Percentiles rank a stretch among this genome's conserved stretches.
phyloP scores from a whole-genome alignment of 2,888 invertebrate species.

The Melieria omissa region DNA sequence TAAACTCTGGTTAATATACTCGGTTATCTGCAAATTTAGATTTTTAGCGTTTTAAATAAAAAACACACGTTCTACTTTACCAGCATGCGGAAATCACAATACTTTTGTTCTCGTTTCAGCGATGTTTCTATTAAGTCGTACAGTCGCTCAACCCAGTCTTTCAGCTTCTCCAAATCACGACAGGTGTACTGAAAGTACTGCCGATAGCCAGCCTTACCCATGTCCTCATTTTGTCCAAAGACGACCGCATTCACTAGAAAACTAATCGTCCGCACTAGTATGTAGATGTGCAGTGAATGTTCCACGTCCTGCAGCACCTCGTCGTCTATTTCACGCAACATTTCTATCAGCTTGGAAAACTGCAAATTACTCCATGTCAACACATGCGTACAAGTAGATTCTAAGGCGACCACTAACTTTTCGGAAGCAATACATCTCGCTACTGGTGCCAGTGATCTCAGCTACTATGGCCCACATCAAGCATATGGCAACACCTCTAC shows the following conservation, averaged over 20 bases:
- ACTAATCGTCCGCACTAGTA: conserved; percentile 49
- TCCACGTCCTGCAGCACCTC: conserved; percentile 47
- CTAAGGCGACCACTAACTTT: conserved; percentile 37
- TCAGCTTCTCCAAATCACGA: conserved; percentile 44
- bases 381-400: too few relatives aligned
- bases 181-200: conserved; percentile 47
- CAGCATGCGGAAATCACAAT: conserved; percentile 48
- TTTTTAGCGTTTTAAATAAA: neutral
- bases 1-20: conserved; percentile 46
- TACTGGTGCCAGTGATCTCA: conserved; percentile 46
- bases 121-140: conserved; percentile 40
- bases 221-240: conserved; percentile 48
- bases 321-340: conserved; percentile 46
- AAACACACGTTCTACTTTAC: conserved; percentile 19
- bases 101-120: conserved; percentile 27
- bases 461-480: conserved; percentile 50
- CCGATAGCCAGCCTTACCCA: conserved; percentile 50
- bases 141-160: conserved; percentile 44
- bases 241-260: conserved; percentile 47
- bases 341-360: conserved; percentile 47
- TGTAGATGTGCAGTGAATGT: conserved; percentile 46
- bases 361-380: conserved; percentile 17
- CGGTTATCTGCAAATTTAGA: conserved; percentile 44
- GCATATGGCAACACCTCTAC: conserved; percentile 49
- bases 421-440: conserved; percentile 51